Evolutionary conservation across 2,797 vertebrate species (phyloP).

Genomic region (Sphenodon punctatus): DNA sequence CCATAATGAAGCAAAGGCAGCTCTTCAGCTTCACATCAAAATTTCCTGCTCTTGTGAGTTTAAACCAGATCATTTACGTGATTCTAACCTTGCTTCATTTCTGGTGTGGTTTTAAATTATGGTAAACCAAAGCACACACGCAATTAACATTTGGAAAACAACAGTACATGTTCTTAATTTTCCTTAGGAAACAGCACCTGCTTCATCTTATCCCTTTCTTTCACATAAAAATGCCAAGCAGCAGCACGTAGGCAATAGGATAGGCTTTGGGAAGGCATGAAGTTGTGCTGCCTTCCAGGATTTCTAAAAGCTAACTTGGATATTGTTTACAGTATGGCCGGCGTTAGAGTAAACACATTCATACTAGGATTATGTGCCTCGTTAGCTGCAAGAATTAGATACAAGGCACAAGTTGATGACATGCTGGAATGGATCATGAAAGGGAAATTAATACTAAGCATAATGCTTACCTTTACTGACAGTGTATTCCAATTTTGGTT

Average conservation of each 20-base stretch:
- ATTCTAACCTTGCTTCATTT: background rate
- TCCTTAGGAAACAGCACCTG: background rate
- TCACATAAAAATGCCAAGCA: background rate
- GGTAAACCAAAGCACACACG: background rate
- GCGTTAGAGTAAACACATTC: rapidly evolving
- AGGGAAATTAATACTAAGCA: background rate
- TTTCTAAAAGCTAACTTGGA: background rate
- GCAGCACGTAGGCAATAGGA: background rate
- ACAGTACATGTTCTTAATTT: background rate
- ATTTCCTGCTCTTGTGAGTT: background rate
- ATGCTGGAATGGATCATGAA: background rate
- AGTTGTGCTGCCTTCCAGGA: rapidly evolving
- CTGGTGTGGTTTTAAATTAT: background rate
- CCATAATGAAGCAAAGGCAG: background rate
- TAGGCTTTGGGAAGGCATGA: background rate
- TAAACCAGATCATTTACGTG: background rate
- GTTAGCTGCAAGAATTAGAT: background rate
- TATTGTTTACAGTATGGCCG: rapidly evolving
- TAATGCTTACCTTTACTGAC: background rate
- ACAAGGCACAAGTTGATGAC: background rate
- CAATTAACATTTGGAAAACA: background rate
- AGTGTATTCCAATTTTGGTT: background rate
- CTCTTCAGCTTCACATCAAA: background rate
- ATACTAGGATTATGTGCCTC: rapidly evolving
- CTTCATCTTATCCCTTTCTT: background rate